These are phyloP conservation scores for Dendrolimus kikuchii DNA, from an alignment of 1,140 invertebrate genomes.

Conservation along the genomic window DNA sequence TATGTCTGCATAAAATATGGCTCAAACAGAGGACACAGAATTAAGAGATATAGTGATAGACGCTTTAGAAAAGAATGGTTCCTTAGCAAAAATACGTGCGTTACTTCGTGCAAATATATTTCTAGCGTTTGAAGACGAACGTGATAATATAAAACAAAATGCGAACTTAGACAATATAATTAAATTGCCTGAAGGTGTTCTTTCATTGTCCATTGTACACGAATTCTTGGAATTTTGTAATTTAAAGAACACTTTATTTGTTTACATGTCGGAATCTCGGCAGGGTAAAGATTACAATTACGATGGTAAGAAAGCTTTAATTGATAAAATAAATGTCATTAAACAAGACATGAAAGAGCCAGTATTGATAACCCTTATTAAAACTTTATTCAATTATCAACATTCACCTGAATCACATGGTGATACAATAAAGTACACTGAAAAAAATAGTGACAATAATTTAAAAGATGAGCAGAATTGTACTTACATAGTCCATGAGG, in stretches of 20 bases:
- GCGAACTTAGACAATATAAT: slow-evolving; percentile 53
- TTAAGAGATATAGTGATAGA: slow-evolving; percentile 67
- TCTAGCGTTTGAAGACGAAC: slow-evolving; percentile 66
- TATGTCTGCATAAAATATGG: slow-evolving; percentile 30
- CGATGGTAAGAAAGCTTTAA: slow-evolving; percentile 38
- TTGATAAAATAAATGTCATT: slow-evolving; percentile 42
- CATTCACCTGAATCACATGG: slow-evolving; percentile 20
- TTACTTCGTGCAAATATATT: slow-evolving; percentile 67
- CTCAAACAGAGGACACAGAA: slow-evolving; percentile 67
- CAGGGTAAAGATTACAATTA: slow-evolving; percentile 60
- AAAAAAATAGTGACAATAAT: slow-evolving; percentile 24
- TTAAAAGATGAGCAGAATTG: slow-evolving; percentile 50
- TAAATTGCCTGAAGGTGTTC: slow-evolving; percentile 55
- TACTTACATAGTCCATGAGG: slow-evolving; percentile 61
- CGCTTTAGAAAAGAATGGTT: slow-evolving; percentile 68
- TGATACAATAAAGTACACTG: slow-evolving; percentile 12
- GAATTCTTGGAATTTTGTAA: slow-evolving; percentile 69
- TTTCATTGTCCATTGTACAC: slow-evolving; percentile 58
- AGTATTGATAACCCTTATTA: slow-evolving; percentile 48
- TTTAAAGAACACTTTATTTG: slow-evolving; percentile 66
- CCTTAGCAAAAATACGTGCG: slow-evolving; percentile 66
- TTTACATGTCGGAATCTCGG: slow-evolving; percentile 65
- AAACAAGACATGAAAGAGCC: slow-evolving; percentile 46
- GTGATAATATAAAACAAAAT: slow-evolving; percentile 59
- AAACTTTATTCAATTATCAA: slow-evolving; percentile 34